Evolutionary conservation across 2,888 invertebrate species (phyloP).

Genomic region (Ophonus ardosiacus): DNA sequence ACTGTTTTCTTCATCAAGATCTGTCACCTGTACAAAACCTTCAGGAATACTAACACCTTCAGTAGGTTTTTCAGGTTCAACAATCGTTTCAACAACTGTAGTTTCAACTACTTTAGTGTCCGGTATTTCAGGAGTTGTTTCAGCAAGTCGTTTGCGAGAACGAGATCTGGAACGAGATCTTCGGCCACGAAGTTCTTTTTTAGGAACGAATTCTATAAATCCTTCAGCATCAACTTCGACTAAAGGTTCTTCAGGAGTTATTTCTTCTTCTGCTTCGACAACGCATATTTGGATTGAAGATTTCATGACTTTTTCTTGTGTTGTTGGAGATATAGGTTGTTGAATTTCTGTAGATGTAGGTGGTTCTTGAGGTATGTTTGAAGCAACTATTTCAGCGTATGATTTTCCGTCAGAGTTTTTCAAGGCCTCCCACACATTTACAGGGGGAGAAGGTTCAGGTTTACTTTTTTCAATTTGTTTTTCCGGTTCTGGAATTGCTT

Average conservation of each 20-base stretch:
- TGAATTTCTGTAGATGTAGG: constrained; percentile 67
- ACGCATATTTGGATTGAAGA: constrained; percentile 66
- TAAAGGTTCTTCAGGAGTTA: constrained; percentile 71
- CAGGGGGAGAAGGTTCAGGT: constrained; percentile 64
- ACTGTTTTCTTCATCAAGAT: constrained; percentile 53
- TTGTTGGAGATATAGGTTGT: constrained; percentile 68
- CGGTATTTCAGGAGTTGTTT: constrained; percentile 26
- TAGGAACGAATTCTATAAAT: constrained; percentile 76
- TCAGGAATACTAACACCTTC: constrained; percentile 6
- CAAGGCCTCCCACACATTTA: constrained; percentile 77
- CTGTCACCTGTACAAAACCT: constrained; percentile 56
- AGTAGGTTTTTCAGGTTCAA: constrained; percentile 2
- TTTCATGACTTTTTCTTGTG: constrained; percentile 67
- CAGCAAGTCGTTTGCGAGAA: constrained; percentile 63
- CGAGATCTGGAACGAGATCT: constrained; percentile 73
- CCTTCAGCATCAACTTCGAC: constrained; percentile 74
- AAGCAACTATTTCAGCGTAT: constrained; percentile 83
- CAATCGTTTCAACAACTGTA: constrained; percentile 1
- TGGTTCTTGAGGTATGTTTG: constrained; percentile 73
- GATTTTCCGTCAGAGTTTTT: constrained; percentile 79
- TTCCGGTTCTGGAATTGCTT: constrained; percentile 20
- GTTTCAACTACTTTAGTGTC: constrained; percentile 18
- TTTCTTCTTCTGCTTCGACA: constrained; percentile 68
- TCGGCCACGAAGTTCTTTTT: constrained; percentile 74
- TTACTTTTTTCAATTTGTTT: constrained; percentile 16